These are phyloP conservation scores for Andrena hattorfiana DNA, from an alignment of 2,888 invertebrate species.

Conservation along the genomic window DNA sequence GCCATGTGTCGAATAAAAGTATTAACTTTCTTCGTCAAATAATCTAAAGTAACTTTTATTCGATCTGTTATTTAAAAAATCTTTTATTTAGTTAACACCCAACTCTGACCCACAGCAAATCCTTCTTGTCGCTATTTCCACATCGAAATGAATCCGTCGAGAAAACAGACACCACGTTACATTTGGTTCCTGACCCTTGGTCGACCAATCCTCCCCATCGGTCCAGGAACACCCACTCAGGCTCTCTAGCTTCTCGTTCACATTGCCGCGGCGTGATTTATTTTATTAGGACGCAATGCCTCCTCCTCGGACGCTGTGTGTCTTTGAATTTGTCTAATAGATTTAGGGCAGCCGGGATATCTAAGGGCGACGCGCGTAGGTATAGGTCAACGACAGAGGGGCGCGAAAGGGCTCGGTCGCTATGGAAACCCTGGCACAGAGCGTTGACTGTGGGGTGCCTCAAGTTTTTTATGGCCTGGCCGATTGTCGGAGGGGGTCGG, in stretches of 20 bases:
- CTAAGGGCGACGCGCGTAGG: slow-evolving; percentile 70
- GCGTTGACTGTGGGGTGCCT: slow-evolving; percentile 78
- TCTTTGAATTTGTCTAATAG: slow-evolving; percentile 63
- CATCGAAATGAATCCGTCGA: too few species aligned
- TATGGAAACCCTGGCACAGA: slow-evolving; percentile 80
- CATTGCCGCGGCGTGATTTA: slow-evolving; percentile 28
- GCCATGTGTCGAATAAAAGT: too few species aligned
- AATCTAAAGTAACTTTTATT: too few species aligned
- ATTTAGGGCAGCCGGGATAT: slow-evolving; percentile 66
- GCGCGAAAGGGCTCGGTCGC: slow-evolving; percentile 79
- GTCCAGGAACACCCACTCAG: background rate
- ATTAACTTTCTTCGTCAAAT: too few species aligned
- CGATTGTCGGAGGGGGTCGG: slow-evolving; percentile 80
- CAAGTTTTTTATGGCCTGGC: slow-evolving; percentile 80
- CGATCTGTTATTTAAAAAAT: too few species aligned
- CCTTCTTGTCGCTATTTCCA: too few species aligned
- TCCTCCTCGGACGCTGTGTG: slow-evolving; percentile 12
- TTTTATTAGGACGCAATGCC: slow-evolving; percentile 14
- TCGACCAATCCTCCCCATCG: background rate
- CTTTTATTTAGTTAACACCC: too few species aligned
- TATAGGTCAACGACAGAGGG: slow-evolving; percentile 78
- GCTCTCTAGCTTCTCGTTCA: background rate
- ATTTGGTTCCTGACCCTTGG: background rate
- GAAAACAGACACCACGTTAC: too few species aligned
- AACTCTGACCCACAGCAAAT: too few species aligned